phyloP scores from a whole-genome alignment of 2,113 vertebrate species.

The Sander vitreus region DNA sequence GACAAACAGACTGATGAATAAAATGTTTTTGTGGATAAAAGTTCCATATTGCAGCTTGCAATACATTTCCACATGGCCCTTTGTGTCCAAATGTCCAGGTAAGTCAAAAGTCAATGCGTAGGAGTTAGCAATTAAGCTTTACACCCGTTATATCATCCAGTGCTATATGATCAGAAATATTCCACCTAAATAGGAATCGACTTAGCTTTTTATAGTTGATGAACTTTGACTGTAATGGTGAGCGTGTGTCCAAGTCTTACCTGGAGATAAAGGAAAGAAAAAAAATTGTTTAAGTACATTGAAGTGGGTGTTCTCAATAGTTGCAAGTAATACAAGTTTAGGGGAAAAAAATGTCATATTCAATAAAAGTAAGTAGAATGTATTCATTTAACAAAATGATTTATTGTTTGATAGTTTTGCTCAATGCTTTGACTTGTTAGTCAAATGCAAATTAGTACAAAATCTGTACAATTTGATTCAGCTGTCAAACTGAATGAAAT shows the following conservation, averaged over 20 bases:
- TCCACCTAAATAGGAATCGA: neutral
- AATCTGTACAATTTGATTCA: neutral
- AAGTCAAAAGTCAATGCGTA: slow-evolving; percentile 16
- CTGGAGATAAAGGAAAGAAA: neutral
- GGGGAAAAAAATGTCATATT: neutral
- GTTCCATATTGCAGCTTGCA: neutral
- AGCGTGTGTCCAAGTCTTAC: neutral
- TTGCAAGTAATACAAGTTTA: neutral
- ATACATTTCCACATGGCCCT: neutral
- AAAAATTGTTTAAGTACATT: neutral
- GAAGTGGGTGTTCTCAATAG: neutral
- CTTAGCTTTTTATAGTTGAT: neutral
- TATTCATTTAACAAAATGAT: neutral
- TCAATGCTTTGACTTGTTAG: neutral
- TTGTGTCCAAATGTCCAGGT: slow-evolving; percentile 1
- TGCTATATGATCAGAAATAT: neutral
- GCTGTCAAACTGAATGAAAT: neutral
- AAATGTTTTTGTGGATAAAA: neutral
- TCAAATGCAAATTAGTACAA: neutral
- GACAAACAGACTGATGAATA: neutral
- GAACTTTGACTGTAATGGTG: neutral
- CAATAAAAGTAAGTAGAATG: neutral
- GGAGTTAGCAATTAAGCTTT: slow-evolving; percentile 4
- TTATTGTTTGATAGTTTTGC: neutral
- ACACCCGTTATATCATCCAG: neutral